Conservation (phyloP, 2,797 vertebrate genomes). For the Sebastes vulpes region DNA sequence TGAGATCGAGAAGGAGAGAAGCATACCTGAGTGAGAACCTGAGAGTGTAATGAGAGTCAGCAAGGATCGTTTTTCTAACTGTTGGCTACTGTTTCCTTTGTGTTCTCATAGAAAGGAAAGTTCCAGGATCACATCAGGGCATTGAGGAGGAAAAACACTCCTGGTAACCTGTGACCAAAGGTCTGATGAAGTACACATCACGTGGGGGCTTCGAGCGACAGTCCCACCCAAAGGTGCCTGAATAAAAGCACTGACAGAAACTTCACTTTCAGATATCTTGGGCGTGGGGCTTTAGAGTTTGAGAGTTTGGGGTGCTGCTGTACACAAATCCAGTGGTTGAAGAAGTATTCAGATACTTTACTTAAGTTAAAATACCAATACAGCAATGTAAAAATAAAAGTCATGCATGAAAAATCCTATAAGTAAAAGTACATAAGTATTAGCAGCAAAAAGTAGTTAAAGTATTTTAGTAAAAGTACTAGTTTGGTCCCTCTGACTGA, state of each 20-base stretch:
- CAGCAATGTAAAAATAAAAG: no score
- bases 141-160: background rate
- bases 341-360: no score
- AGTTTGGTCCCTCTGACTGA: no score
- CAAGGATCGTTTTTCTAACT: slow-evolving; percentile 40
- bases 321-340: background rate
- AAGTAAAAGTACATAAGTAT: no score
- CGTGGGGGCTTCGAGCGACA: background rate
- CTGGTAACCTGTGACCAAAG: background rate
- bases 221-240: background rate
- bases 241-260: background rate
- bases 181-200: background rate
- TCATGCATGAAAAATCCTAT: no score
- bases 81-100: slow-evolving; percentile 17
- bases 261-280: background rate
- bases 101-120: slow-evolving; percentile 1
- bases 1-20: slow-evolving; percentile 12
- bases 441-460: no score
- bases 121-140: slow-evolving; percentile 17
- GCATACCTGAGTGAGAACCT: slow-evolving; percentile 50
- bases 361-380: no score
- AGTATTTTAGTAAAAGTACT: no score
- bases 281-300: background rate
- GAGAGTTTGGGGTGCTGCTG: background rate
- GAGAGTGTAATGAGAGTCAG: slow-evolving; percentile 59